These are phyloP conservation scores for Zygaena filipendulae DNA, from an alignment of 2,888 invertebrate species.

Conservation along the genomic window DNA sequence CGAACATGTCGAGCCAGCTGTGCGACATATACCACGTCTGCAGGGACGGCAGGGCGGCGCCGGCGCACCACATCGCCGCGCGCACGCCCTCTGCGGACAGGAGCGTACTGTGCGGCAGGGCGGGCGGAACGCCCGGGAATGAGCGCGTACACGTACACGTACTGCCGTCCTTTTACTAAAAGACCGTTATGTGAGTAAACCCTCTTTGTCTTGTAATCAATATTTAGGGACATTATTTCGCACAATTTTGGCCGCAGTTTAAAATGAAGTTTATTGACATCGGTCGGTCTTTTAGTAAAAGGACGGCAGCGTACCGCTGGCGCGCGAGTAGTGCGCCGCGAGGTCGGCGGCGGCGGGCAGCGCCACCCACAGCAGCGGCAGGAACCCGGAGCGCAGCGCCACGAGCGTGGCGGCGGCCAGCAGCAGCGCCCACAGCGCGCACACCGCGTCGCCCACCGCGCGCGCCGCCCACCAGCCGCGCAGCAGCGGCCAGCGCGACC, in stretches of 20 bases:
- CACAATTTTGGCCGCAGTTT: too few species aligned
- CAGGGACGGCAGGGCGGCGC: slow-evolving; percentile 65
- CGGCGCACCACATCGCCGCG: slow-evolving; percentile 66
- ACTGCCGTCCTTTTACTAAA: too few species aligned
- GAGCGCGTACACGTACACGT: too few species aligned
- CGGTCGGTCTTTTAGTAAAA: too few species aligned
- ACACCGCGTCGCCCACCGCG: slow-evolving; percentile 17
- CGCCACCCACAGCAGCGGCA: slow-evolving; percentile 73
- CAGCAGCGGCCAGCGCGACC: slow-evolving; percentile 16
- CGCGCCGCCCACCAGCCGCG: slow-evolving; percentile 17
- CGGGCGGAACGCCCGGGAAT: slow-evolving; percentile 54
- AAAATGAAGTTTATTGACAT: too few species aligned
- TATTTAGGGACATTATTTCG: too few species aligned
- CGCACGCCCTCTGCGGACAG: slow-evolving; percentile 57
- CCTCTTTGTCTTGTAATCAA: too few species aligned
- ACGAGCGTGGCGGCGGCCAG: slow-evolving; percentile 67
- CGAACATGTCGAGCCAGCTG: slow-evolving; percentile 76
- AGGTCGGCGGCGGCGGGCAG: slow-evolving; percentile 40
- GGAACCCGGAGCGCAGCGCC: slow-evolving; percentile 75
- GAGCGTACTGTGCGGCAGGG: slow-evolving; percentile 47
- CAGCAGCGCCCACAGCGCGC: slow-evolving; percentile 24
- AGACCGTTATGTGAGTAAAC: too few species aligned
- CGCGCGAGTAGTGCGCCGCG: background rate
- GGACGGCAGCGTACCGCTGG: too few species aligned
- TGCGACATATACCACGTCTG: slow-evolving; percentile 77